Base-by-base conservation (phyloP, 2,113 vertebrate species). In the Oryzias celebensis region DNA sequence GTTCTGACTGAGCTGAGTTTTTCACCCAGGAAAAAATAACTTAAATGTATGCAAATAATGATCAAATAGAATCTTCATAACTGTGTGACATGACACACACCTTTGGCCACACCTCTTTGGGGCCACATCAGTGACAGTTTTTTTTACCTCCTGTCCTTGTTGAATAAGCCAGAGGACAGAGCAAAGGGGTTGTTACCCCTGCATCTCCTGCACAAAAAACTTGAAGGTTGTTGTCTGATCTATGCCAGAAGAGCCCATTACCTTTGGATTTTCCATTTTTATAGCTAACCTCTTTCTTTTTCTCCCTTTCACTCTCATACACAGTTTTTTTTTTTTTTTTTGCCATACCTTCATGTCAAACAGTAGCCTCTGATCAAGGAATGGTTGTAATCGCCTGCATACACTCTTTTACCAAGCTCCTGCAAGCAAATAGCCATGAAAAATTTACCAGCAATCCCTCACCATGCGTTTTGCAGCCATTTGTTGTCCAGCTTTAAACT, bases 401-500 rank as follows among this genome's bases (percentile, higher is more conserved):
- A 83, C 77, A 69, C 74, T 78, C 70, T 83, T 78, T 65, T 84
- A 89, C 89, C 90, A 90, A 90, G 90, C 87, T 90, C 92, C 92
- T 91, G 91, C 91, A 93, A 92, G 92, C 92, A 92, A 91, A 93
- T 83, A 86, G 89, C 89, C 92, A 88, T 65, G 72, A 84, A 92
- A 93, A 85, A 92, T 93, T 91, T 91, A 87, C 85, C 92, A 92
- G 93, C 90, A 93, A 94, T 92, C 90, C 90, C 89, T 96, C 95
- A 96, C 95, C 93, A 96, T 94, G 91, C 92, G 93, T 93, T 90
- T 87, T 68, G 92, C 88, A 91, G 93, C 94, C 94, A 89, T 92
- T 91, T 90, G 86, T 91, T 90, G 89, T 96, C 93, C 92, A 80
- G 92, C 94, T 96, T 95, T 96, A 96, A 98, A 90, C 84, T 92